Evolutionary conservation across 2,888 invertebrate genomes (phyloP), one percentile per base, ranked within the genome.

Genomic region (Amaurobius ferox): DNA sequence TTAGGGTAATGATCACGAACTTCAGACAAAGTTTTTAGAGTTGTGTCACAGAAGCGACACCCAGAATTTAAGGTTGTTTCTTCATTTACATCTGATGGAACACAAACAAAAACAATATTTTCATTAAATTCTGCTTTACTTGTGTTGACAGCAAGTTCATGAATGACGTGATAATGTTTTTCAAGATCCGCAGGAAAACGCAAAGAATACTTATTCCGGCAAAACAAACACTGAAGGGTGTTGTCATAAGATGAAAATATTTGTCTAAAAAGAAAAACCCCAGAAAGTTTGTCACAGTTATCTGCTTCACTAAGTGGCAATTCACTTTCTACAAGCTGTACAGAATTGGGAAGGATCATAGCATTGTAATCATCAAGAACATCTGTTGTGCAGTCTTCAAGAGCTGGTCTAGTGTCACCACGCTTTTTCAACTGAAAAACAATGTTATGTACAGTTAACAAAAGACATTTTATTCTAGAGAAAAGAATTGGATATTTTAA

Each of bases 51-150:
- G 68, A 89, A 89, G 28, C 89, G 87, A 68, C 89, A 89, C 5
- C 87, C 88, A 23, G 89, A 88, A 71, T 89, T 89, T 32, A 89
- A 55, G 32, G 87, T 81, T 0, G 88, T 88, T 40, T 88, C 88
- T 71, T 88, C 88, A 29, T 81, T 88, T 0, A 88, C 88, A 67
- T 88, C 88, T 23, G 79, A 72, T 28, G 89, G 89, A n/a, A 89
- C 79, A 79, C 89, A 89, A 6, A 89, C 88, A 78, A 89, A 89
- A 3, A 89, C 89, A 26, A 89, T 89, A 55, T 89, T 88, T 55
- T 89, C 89, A 71, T 88, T 89, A 55, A 89, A 89, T 61, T 89
- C 88, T 9, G 89, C 89, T 71, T 88, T 89, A 26, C 72, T 79
- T 26, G 85, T 87, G 32, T 89, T 88, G 13, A 88, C 88, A n/a